These are phyloP conservation scores for Sapajus apella DNA, from an alignment of 2,113 vertebrate species.

Conservation along the genomic window DNA sequence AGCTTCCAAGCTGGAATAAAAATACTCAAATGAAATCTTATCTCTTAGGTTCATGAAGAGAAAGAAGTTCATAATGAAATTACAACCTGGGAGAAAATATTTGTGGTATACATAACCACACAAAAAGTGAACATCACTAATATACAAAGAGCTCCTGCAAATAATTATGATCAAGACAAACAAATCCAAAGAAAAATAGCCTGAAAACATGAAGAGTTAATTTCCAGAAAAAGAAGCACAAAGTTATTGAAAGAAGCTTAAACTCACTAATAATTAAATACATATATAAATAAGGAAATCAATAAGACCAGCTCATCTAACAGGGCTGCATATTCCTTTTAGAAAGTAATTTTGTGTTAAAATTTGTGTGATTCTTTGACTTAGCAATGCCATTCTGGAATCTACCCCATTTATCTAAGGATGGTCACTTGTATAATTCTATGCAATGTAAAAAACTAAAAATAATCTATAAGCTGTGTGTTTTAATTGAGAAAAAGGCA, in stretches of 20 bases:
- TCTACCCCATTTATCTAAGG: neutral
- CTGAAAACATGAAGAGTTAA: neutral
- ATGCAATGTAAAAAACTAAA: neutral
- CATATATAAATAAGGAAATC: neutral
- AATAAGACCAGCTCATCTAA: neutral
- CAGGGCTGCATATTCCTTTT: neutral
- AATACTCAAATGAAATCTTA: neutral
- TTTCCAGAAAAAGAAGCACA: neutral
- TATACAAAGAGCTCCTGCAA: neutral
- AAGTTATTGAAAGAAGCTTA: neutral
- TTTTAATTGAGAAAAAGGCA: neutral
- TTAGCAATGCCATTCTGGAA: neutral
- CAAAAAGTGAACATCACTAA: no score
- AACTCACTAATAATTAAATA: neutral
- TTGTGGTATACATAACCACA: neutral
- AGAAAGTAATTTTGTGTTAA: neutral
- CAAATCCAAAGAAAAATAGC: neutral
- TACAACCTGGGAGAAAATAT: neutral
- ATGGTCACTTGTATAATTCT: neutral
- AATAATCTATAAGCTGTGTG: neutral
- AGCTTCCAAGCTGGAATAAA: neutral
- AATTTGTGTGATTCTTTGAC: slow-evolving; percentile 8
- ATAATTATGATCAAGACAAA: neutral
- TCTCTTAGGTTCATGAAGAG: neutral
- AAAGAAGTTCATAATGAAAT: neutral